These are phyloP conservation scores for Paramacrobiotus metropolitanus DNA, from an alignment of 1,140 invertebrate genomes.

Conservation along the genomic window DNA sequence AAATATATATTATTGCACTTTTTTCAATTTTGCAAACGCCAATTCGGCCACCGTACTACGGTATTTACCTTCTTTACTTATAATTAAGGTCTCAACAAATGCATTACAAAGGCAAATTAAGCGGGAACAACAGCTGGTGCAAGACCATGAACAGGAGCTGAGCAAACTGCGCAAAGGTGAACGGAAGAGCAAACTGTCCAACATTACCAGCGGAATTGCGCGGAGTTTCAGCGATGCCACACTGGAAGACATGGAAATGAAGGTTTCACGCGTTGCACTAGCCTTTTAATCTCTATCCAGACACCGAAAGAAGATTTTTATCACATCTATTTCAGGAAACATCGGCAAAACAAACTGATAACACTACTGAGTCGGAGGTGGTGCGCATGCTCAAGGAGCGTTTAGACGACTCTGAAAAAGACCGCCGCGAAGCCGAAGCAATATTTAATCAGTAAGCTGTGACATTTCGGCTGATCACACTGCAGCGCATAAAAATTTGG, in stretches of 20 bases:
- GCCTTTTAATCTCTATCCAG: not conserved
- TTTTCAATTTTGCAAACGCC: not conserved
- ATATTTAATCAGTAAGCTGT: not conserved
- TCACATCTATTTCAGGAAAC: too few relatives aligned
- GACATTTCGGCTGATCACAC: too few relatives aligned
- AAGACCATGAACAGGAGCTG: not conserved
- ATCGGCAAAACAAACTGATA: too few relatives aligned
- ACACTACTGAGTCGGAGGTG: not conserved
- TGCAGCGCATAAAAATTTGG: too few relatives aligned
- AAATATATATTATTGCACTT: not conserved
- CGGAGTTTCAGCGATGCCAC: not conserved
- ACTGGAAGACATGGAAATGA: conserved; percentile 1
- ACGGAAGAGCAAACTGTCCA: not conserved
- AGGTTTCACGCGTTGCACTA: not conserved
- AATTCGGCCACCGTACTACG: not conserved
- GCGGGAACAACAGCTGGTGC: not conserved
- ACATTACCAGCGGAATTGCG: not conserved
- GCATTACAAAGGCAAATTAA: not conserved
- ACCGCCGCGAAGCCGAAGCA: not conserved
- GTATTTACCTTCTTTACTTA: too few relatives aligned
- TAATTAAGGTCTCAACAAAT: not conserved
- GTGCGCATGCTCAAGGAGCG: not conserved
- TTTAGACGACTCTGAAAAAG: not conserved
- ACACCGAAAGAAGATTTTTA: too few relatives aligned
- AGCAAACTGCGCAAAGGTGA: not conserved